Evolutionary conservation across 92 coral and sea anemone genomes (phyloP).

Genomic region (Porites rus): DNA sequence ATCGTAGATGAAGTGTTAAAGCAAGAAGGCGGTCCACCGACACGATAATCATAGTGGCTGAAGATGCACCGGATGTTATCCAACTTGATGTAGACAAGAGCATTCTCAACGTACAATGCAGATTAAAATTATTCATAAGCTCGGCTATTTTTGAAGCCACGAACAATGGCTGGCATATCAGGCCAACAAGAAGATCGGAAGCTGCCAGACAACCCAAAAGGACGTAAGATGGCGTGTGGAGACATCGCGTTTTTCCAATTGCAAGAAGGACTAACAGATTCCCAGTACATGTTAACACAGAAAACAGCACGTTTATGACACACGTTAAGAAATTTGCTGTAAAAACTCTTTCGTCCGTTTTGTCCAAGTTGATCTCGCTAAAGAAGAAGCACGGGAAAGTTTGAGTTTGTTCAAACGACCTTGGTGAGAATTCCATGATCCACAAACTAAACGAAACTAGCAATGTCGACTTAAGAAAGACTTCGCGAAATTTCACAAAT

Average conservation of each 20-base stretch:
- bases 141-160: constrained; percentile 35
- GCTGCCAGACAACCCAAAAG: constrained; percentile 37
- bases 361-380: background rate
- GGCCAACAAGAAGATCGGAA: constrained; percentile 49
- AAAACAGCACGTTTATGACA: constrained; percentile 28
- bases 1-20: constrained; percentile 40
- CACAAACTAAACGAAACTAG: background rate
- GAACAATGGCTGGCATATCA: constrained; percentile 41
- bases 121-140: background rate
- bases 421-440: background rate
- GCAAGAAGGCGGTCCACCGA: constrained; percentile 47
- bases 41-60: constrained; percentile 12
- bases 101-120: constrained; percentile 12
- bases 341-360: background rate
- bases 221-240: constrained; percentile 37
- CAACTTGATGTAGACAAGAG: constrained; percentile 25
- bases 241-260: constrained; percentile 1
- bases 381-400: background rate
- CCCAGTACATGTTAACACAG: constrained; percentile 9
- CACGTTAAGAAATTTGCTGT: background rate
- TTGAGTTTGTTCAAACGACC: background rate
- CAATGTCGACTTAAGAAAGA: background rate
- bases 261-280: constrained; percentile 17
- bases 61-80: constrained; percentile 39
- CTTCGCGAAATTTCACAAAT: no score